A percentile compares a stretch with the other conserved stretches of the same genome.
These are phyloP conservation scores for Phalloptychus januarius DNA, from an alignment of 2,797 vertebrate species.

Conservation along the genomic window DNA sequence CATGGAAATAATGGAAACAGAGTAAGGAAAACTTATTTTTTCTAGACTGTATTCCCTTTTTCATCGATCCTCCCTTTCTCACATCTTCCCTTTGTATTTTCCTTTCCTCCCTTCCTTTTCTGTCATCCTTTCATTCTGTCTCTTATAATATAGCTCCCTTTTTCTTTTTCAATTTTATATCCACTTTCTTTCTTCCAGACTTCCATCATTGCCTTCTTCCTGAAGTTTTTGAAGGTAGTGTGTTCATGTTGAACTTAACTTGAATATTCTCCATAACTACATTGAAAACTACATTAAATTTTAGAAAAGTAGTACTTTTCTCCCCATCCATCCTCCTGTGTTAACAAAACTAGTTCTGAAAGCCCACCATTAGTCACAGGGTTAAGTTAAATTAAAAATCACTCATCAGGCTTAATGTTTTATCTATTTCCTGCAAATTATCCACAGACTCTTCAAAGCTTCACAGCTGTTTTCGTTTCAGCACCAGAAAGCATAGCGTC, in stretches of 20 bases:
- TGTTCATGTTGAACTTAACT: background rate
- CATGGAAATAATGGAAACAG: background rate
- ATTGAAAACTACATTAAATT: background rate
- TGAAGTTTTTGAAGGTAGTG: background rate
- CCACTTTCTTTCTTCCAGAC: background rate
- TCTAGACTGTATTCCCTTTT: background rate
- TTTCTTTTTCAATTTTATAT: background rate
- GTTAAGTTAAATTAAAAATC: background rate
- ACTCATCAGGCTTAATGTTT: background rate
- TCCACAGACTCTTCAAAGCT: background rate
- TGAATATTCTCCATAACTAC: background rate
- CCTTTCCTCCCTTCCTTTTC: background rate
- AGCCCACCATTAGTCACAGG: background rate
- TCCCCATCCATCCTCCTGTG: background rate
- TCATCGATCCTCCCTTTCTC: background rate
- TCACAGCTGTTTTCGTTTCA: conserved; percentile 43
- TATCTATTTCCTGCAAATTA: too few species aligned
- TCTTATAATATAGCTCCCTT: background rate
- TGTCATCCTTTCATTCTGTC: background rate
- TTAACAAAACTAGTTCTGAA: background rate
- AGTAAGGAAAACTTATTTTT: background rate
- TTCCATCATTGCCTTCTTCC: background rate
- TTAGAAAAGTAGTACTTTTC: background rate
- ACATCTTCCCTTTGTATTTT: background rate
- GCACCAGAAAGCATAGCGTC: conserved; percentile 21